Evolutionary conservation across 2,113 vertebrate genomes (phyloP).

Genomic region (Sinocyclocheilus grahami): DNA sequence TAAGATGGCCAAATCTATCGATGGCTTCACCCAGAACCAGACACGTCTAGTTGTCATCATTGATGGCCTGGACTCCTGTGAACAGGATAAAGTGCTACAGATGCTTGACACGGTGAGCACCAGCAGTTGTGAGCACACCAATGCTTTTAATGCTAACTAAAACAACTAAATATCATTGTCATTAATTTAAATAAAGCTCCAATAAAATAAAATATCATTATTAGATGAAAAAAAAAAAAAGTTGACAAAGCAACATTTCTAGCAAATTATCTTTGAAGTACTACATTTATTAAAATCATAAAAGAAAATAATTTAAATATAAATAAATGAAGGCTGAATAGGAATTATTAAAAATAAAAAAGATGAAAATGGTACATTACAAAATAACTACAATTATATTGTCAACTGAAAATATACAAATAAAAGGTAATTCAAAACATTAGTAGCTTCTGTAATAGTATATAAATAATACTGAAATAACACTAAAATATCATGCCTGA

Average conservation of each 20-base stretch:
- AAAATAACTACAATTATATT: not conserved
- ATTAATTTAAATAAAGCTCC: not conserved
- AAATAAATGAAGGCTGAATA: not conserved
- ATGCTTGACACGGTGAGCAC: slow-evolving; percentile 94
- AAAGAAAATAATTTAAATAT: not conserved
- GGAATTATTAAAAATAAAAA: not conserved
- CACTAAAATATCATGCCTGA: not conserved
- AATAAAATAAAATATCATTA: not conserved
- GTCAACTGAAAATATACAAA: not conserved
- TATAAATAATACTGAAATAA: not conserved
- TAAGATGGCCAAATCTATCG: slow-evolving; percentile 94
- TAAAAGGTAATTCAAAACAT: not conserved
- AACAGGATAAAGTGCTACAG: slow-evolving; percentile 98
- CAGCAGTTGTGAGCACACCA: not conserved
- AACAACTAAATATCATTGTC: not conserved
- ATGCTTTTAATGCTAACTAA: not conserved
- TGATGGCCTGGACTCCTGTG: slow-evolving; percentile 94
- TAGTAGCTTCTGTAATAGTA: not conserved
- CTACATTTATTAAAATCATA: not conserved
- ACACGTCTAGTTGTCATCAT: slow-evolving; percentile 94
- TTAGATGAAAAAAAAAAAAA: not conserved
- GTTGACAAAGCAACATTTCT: too few relatives aligned
- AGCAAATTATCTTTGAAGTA: not conserved
- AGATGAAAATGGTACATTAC: not conserved
- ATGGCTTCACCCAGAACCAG: slow-evolving; percentile 97